Base-by-base conservation (phyloP, 2,888 invertebrate genomes). In the Myopa testacea region DNA sequence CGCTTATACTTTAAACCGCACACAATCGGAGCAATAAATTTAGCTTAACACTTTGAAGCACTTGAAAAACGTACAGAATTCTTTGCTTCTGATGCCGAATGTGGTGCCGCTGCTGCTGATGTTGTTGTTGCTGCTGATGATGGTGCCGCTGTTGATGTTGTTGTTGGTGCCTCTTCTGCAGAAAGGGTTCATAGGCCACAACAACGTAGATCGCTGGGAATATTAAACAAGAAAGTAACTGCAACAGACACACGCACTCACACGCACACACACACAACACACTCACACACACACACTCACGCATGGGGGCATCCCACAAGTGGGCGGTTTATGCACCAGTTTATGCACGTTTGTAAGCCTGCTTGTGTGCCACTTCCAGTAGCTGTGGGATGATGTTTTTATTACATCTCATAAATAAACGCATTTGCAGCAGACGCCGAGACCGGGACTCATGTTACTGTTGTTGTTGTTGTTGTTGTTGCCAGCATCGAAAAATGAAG, bases 371-470 rank as follows among this genome's bases (percentile, higher is more conserved):
- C 37, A 26, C 40, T 68, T 70, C 14, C 77, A 63, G 78, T 76
- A 76, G 78, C 75, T 14, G 50, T 6, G 45, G 38, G 52, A 72
- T 76, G 81, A 80, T 79, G 81, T 82, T 81, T 83, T 82, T 82
- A 82, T 83, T 82, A 78, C 81, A 77, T 78, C 78, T 79, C 81
- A 82, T 83, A 83, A 83, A 83, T 83, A 81, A 81, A 72, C 77
- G 81, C 80, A 81, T 81, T 82, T 80, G 78, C 78, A 76, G 78
- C 10, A 45, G 45, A 45, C 45, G 45, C 7, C 6, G 4, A 45
- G 45, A 6, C 10, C 10, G 45, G 45, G 10, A 10, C 45, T 45
- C 2, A 26, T 26, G 26, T 26, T 26, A 26, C 26, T 26, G 26
- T 26, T 26, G 26, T 26, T 26, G 26, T 26, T 26, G 26, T 26